Percentiles rank a stretch among this genome's conserved stretches.
phyloP scores from a whole-genome alignment of 2,888 invertebrate genomes.

The Furcula furcula region DNA sequence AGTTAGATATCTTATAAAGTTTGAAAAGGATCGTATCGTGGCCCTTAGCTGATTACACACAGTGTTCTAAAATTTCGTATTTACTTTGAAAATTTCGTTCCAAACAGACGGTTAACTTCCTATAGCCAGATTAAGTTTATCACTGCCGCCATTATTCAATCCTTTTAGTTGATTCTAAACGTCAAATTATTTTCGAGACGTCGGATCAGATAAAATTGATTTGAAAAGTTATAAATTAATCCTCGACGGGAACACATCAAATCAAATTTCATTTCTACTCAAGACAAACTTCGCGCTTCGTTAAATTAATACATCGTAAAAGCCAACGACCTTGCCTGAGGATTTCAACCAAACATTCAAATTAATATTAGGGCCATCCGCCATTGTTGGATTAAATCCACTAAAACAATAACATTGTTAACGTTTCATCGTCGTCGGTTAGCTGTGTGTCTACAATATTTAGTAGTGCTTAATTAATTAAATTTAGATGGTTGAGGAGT shows the following conservation, averaged over 20 bases:
- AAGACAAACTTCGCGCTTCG: conserved; percentile 45
- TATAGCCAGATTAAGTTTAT: background rate
- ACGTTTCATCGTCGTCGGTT: conserved; percentile 69
- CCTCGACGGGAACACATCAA: conserved; percentile 36
- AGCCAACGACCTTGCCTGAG: conserved; percentile 52
- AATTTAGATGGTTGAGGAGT: conserved; percentile 59
- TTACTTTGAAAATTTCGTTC: conserved; percentile 27
- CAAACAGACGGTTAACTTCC: conserved; percentile 22
- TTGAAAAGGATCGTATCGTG: conserved; percentile 31
- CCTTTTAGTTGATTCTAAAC: background rate
- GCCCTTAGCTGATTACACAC: conserved; percentile 43
- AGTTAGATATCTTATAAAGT: conserved; percentile 38
- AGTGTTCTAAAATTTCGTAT: conserved; percentile 39
- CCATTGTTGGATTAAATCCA: conserved; percentile 64
- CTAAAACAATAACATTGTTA: conserved; percentile 73
- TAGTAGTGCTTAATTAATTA: conserved; percentile 70
- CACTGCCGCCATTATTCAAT: background rate
- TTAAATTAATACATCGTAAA: conserved; percentile 58
- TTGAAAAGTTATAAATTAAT: conserved; percentile 35
- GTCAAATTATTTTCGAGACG: conserved; percentile 7
- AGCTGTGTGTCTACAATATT: conserved; percentile 60
- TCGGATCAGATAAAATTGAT: conserved; percentile 17
- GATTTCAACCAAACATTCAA: conserved; percentile 64
- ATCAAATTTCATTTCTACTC: conserved; percentile 42
- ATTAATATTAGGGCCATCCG: conserved; percentile 65